A percentile compares a stretch with the other conserved stretches of the same genome.
Conservation (phyloP, 2,797 vertebrate species). For the Pteropus rufus region DNA sequence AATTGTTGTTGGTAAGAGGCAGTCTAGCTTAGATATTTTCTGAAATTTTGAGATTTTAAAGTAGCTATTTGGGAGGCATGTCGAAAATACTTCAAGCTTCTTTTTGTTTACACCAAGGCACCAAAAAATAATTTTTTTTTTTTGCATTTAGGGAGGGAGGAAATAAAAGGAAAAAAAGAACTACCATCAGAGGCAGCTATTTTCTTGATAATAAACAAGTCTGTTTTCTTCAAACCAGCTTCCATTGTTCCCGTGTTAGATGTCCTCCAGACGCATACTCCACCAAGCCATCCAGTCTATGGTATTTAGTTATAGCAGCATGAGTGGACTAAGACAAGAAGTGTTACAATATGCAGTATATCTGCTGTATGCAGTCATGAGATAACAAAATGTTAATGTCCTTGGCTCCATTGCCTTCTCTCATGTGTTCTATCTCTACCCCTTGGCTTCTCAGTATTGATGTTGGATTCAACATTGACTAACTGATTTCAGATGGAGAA, state of each 20-base stretch:
- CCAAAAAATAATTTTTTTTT: not conserved
- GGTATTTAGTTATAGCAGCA: not conserved
- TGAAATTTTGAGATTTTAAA: not conserved
- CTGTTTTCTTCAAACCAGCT: not conserved
- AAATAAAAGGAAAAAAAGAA: not conserved
- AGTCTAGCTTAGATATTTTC: not conserved
- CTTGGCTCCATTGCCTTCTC: not conserved
- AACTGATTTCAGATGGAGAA: slow-evolving; percentile 7
- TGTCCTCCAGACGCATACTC: not conserved
- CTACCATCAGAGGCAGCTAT: not conserved
- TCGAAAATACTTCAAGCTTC: slow-evolving; percentile 23
- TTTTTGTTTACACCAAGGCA: slow-evolving; percentile 31
- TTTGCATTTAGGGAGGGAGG: not conserved
- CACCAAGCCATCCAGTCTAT: not conserved
- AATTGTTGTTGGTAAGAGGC: not conserved
- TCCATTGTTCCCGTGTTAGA: not conserved
- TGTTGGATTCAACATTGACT: not conserved
- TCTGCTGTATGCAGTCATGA: not conserved
- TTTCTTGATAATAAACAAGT: slow-evolving; percentile 2
- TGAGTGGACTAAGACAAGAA: not conserved
- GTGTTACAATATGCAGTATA: not conserved
- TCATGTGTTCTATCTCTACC: not conserved
- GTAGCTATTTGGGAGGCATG: not conserved
- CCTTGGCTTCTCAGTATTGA: not conserved
- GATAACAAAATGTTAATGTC: not conserved